These are phyloP conservation scores for Eulacestoma nigropectus DNA, from an alignment of 2,113 vertebrate species.

Conservation along the genomic window DNA sequence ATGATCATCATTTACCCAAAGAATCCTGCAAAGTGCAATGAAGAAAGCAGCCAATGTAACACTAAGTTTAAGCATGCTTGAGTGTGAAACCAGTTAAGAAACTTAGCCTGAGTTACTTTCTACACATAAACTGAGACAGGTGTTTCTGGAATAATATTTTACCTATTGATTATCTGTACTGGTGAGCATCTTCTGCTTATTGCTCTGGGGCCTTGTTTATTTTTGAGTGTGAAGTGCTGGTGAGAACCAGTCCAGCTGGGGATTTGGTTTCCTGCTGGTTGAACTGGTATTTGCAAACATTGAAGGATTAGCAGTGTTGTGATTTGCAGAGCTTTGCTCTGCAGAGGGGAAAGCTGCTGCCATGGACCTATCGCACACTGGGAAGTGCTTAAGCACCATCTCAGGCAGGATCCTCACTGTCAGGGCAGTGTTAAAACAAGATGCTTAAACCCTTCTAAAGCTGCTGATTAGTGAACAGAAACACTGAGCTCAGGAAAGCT, in stretches of 20 bases:
- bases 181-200: background rate
- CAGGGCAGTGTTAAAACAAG: background rate
- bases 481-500: background rate
- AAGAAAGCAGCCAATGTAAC: background rate
- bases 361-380: background rate
- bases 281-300: background rate
- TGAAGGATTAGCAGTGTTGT: background rate
- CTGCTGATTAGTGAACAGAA: slow-evolving; percentile 10
- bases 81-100: background rate
- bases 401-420: background rate
- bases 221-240: background rate
- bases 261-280: background rate
- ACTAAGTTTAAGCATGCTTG: background rate
- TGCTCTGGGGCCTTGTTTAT: background rate
- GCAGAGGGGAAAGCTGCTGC: background rate
- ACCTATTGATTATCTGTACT: background rate
- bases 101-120: background rate
- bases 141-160: background rate
- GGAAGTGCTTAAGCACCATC: background rate
- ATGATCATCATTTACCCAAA: background rate
- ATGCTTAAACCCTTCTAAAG: slow-evolving; percentile 16
- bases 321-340: background rate
- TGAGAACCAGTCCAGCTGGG: background rate
- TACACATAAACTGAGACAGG: background rate
- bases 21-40: background rate